These are phyloP conservation scores for Ctenochaetus hawaiiensis DNA, from an alignment of 2,797 vertebrate genomes.

Conservation along the genomic window DNA sequence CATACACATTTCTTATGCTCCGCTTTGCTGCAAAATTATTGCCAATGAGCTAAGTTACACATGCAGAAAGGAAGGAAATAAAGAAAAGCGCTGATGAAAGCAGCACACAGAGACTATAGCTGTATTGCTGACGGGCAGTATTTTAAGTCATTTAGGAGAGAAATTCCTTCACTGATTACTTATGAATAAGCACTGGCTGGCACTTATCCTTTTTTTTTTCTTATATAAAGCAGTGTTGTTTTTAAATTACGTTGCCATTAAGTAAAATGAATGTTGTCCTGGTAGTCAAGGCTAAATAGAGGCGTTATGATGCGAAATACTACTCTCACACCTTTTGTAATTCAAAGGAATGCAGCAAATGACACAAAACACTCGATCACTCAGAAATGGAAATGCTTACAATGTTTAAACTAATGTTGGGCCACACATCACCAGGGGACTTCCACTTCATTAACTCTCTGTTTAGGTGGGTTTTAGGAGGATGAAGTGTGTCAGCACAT, in stretches of 20 bases:
- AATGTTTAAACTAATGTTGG: constrained; percentile 42
- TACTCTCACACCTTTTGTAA: constrained; percentile 27
- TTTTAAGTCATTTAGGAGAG: constrained; percentile 51
- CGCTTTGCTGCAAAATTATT: constrained; percentile 42
- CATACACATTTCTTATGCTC: neutral
- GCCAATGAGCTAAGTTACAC: constrained; percentile 34
- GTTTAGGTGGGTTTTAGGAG: constrained; percentile 43
- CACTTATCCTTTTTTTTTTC: constrained; percentile 4
- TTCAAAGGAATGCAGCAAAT: constrained; percentile 31
- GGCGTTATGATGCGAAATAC: constrained; percentile 34
- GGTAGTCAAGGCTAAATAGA: neutral
- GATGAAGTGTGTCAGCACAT: constrained; percentile 45
- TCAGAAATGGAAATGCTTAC: neutral
- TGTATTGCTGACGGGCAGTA: constrained; percentile 50
- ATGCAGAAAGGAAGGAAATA: constrained; percentile 50
- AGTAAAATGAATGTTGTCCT: constrained; percentile 23
- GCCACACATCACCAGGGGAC: constrained; percentile 52
- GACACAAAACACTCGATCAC: constrained; percentile 7
- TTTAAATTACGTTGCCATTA: constrained; percentile 38
- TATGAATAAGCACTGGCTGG: constrained; percentile 38
- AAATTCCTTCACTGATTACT: constrained; percentile 49
- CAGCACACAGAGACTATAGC: constrained; percentile 17
- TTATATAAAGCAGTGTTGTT: constrained; percentile 11
- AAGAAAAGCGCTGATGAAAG: constrained; percentile 56
- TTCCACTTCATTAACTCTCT: constrained; percentile 70